These are phyloP conservation scores for Carapus acus DNA, from an alignment of 2,797 vertebrate genomes.

Conservation along the genomic window DNA sequence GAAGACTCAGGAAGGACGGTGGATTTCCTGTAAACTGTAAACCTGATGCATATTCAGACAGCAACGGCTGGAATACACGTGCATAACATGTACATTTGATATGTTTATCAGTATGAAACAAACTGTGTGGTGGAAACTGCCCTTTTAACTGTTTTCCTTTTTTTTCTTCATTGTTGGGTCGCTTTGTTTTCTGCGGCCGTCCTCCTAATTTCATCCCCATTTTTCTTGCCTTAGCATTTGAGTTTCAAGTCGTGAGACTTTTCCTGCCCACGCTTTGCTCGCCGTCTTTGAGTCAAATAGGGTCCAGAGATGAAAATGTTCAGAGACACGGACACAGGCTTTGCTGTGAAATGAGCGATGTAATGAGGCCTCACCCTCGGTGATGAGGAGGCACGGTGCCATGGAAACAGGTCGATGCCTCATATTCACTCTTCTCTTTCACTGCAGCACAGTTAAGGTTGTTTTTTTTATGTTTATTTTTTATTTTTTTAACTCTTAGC, in stretches of 20 bases:
- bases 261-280: slow-evolving; percentile 16
- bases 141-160: no score
- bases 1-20: no score
- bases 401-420: slow-evolving; percentile 57
- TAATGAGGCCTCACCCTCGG: slow-evolving; percentile 67
- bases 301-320: slow-evolving; percentile 22
- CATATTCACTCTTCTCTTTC: slow-evolving; percentile 54
- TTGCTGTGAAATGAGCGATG: slow-evolving; percentile 55
- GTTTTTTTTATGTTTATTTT: no score
- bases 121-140: background rate
- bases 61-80: slow-evolving; percentile 7
- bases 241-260: no score
- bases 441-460: slow-evolving; percentile 26
- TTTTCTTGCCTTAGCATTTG: no score
- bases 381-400: slow-evolving; percentile 58
- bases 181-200: no score
- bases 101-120: no score
- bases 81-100: background rate
- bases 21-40: no score
- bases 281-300: slow-evolving; percentile 15
- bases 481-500: no score
- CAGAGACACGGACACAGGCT: slow-evolving; percentile 6
- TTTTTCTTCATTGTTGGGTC: no score
- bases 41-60: slow-evolving; percentile 34
- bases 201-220: no score